Base-by-base conservation (phyloP, 2,888 invertebrate species). In the Orchesellides sinensis region DNA sequence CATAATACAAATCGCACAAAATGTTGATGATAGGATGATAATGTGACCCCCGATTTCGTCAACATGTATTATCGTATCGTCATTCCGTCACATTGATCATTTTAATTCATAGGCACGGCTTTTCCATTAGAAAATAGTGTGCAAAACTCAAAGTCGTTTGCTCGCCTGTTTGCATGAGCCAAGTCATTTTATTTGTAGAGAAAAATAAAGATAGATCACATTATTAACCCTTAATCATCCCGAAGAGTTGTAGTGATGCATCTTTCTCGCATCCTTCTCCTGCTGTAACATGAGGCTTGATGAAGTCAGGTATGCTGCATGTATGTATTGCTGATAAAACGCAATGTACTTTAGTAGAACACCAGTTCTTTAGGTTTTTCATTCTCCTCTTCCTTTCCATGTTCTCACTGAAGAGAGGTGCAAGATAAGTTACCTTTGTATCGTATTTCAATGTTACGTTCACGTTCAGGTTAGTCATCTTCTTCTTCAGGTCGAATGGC, bases 331-430 rank as follows among this genome's bases (percentile, higher is more conserved):
- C 10, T 40, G 40, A 14, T n/a, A n/a, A n/a, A n/a, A 40, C n/a
- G 40, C 40, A 40, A n/a, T 40, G 10, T 40, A n/a, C 40, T 40
- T 59, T 61, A 59, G 72, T 72, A 61, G 72, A 61, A 59, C 72
- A 59, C 59, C 61, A 47, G 59, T 61, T 72, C 70, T 72, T 40
- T 72, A 40, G 70, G 45, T 68, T 68, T 29, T 29, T 27, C 17
- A 35, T 61, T 32, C 61, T 29, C 5, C 25, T 61, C 23, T n/a
- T 29, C 17, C 23, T 61, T 29, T 61, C 23, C 19, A 54, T 54
- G 54, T 23, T 54, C 5, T 5, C 49, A 5, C 4, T 10, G n/a
- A 10, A n/a, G 5, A 17, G 10, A 49, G n/a, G 4, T 49, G 8
- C 27, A 56, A 23, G 29, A 35, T 2, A 17, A 4, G 12, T 54